These are phyloP conservation scores for Dromaius novaehollandiae DNA, from an alignment of 2,113 vertebrate genomes.

Conservation along the genomic window DNA sequence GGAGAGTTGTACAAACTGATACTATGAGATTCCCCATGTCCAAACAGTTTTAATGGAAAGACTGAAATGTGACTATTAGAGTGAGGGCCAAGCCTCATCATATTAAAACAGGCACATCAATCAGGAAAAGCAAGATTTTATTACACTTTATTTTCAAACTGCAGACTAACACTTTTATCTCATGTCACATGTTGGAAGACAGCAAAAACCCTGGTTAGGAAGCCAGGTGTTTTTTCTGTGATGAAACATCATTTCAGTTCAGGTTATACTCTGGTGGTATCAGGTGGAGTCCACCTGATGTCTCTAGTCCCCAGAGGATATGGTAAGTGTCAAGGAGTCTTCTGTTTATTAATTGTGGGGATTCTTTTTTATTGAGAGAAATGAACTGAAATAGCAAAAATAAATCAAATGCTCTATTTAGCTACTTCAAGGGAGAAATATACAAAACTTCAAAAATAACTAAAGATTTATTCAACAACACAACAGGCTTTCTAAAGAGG, in stretches of 20 bases:
- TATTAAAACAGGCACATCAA: background rate
- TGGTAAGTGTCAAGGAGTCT: background rate
- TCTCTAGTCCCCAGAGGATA: background rate
- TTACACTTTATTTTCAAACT: background rate
- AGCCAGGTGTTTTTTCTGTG: background rate
- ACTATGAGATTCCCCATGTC: background rate
- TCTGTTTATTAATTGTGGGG: slow-evolving; percentile 2
- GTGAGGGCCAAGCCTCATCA: background rate
- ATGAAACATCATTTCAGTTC: background rate
- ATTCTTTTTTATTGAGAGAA: slow-evolving; percentile 4
- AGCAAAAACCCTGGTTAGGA: background rate
- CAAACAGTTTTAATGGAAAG: background rate
- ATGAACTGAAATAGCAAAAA: background rate
- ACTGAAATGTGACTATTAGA: background rate
- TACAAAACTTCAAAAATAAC: slow-evolving; percentile 34
- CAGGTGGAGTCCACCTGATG: slow-evolving; percentile 55
- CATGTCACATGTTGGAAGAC: background rate
- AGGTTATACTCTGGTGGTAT: background rate
- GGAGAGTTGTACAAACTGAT: background rate
- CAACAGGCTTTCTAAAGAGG: slow-evolving; percentile 54
- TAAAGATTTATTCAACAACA: slow-evolving; percentile 40
- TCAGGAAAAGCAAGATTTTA: background rate
- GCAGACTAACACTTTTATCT: background rate
- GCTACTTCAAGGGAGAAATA: slow-evolving; percentile 14
- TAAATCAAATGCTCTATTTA: slow-evolving; percentile 5